phyloP scores from a whole-genome alignment of 2,888 invertebrate species.

The Neoscelio sp. region DNA sequence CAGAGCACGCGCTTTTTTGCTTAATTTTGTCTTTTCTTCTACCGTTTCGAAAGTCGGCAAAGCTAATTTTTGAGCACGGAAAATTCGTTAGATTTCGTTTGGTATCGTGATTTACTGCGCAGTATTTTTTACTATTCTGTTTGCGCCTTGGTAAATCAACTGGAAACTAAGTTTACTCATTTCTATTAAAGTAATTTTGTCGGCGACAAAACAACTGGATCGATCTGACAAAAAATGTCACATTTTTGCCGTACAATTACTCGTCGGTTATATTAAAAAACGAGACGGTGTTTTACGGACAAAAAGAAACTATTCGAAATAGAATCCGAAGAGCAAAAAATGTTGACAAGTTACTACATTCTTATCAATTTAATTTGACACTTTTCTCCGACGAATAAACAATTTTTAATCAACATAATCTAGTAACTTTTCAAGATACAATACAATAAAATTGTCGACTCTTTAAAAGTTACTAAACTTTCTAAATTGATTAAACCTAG shows the following conservation, averaged over 20 bases:
- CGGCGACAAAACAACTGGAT: not conserved
- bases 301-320: too few relatives aligned
- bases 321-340: not conserved
- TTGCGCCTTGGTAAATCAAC: constrained; percentile 50
- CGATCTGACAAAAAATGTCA: not conserved
- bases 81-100: constrained; percentile 53
- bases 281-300: too few relatives aligned
- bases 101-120: constrained; percentile 59
- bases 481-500: too few relatives aligned
- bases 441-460: too few relatives aligned
- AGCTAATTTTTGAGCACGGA: constrained; percentile 12
- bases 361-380: too few relatives aligned
- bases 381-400: not conserved
- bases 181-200: constrained; percentile 55
- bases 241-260: constrained; percentile 7
- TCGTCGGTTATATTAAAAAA: not conserved
- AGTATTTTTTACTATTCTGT: constrained; percentile 56
- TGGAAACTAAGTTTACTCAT: constrained; percentile 61
- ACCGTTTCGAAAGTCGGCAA: too few relatives aligned
- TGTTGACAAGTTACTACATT: too few relatives aligned
- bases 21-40: not conserved
- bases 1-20: too few relatives aligned
- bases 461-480: too few relatives aligned
- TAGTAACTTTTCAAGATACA: too few relatives aligned
- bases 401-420: too few relatives aligned